Conservation (phyloP, 2,888 invertebrate genomes). For the Cataglyphis cursor region DNA sequence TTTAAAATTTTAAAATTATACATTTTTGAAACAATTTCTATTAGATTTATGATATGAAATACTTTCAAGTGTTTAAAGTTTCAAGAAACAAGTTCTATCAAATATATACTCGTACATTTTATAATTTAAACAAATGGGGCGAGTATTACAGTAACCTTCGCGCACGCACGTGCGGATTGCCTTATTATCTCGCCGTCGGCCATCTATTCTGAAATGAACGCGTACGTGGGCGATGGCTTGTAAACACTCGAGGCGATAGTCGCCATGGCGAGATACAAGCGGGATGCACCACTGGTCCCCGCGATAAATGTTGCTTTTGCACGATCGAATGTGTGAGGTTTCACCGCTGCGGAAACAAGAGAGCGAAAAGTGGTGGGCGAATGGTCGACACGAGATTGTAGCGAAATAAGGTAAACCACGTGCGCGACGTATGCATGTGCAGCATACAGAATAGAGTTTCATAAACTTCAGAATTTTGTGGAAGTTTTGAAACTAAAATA, state of each 20-base stretch:
- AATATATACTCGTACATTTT: neutral
- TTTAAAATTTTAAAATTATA: neutral
- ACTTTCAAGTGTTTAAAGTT: neutral
- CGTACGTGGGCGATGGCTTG: constrained; percentile 55
- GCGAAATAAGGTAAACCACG: constrained; percentile 28
- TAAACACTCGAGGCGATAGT: constrained; percentile 48
- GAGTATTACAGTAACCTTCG: constrained; percentile 27
- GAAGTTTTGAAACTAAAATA: neutral
- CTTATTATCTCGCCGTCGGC: constrained; percentile 78
- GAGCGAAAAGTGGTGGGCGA: constrained; percentile 4
- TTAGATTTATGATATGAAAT: neutral
- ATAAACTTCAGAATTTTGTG: neutral
- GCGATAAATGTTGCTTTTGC: constrained; percentile 50
- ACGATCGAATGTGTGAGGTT: constrained; percentile 47
- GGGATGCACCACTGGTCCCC: constrained; percentile 23
- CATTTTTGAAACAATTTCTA: neutral
- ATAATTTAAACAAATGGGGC: constrained; percentile 16
- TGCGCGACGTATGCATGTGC: neutral
- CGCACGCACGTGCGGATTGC: constrained; percentile 72
- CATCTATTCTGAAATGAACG: constrained; percentile 75
- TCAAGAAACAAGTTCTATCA: neutral
- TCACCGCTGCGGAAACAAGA: constrained; percentile 14
- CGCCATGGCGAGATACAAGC: constrained; percentile 30
- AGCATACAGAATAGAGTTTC: neutral
- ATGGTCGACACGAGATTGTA: constrained; percentile 15